Percentiles rank a stretch among this genome's conserved stretches.
Conservation (phyloP, 2,797 vertebrate genomes). For the Acanthornis magna region DNA sequence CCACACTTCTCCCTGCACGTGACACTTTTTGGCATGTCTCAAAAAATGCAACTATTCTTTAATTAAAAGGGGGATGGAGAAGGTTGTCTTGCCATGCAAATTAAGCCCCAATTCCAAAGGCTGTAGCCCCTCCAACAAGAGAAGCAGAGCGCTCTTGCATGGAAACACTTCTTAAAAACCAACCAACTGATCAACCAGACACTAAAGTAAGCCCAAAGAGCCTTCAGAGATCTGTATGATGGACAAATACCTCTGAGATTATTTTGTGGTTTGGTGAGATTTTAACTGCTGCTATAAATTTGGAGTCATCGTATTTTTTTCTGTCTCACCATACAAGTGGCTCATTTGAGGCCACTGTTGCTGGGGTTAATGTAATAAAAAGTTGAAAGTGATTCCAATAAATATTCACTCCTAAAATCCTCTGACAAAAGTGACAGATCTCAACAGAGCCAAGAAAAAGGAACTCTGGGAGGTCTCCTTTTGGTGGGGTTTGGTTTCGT, state of each 20-base stretch:
- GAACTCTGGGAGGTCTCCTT: not conserved
- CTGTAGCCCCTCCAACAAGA: not conserved
- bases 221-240: not conserved
- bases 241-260: not conserved
- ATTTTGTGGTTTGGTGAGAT: not conserved
- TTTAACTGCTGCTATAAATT: not conserved
- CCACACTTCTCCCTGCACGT: not conserved
- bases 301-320: not conserved
- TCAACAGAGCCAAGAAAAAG: not conserved
- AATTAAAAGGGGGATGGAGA: not conserved
- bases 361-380: not conserved
- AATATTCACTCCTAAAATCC: not conserved
- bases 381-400: not conserved
- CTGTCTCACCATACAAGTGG: not conserved
- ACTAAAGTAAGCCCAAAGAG: not conserved
- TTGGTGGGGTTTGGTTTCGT: not conserved
- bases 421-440: not conserved
- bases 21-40: not conserved
- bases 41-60: rapidly evolving
- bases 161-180: not conserved
- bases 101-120: not conserved
- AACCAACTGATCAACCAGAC: not conserved
- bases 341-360: not conserved
- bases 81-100: not conserved
- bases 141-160: not conserved